These are phyloP conservation scores for Aphodius granarius DNA, from an alignment of 2,888 invertebrate genomes.

Conservation along the genomic window DNA sequence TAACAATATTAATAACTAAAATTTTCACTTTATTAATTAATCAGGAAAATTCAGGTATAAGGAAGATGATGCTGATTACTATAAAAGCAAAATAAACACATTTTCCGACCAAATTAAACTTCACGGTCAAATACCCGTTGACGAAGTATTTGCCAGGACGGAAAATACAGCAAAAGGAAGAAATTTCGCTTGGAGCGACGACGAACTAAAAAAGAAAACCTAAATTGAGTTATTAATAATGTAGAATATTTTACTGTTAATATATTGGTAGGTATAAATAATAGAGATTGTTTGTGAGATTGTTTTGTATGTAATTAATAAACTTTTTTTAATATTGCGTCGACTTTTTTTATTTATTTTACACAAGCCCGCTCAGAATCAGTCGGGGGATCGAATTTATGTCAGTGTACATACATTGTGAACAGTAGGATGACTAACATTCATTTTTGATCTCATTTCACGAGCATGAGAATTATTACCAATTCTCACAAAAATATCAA, in stretches of 20 bases:
- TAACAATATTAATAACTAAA: not conserved
- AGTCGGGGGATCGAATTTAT: too few relatives aligned
- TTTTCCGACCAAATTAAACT: slow-evolving; percentile 36
- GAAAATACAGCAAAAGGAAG: slow-evolving; percentile 39
- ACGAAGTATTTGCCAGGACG: slow-evolving; percentile 33
- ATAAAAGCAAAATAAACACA: slow-evolving; percentile 45
- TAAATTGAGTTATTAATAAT: not conserved
- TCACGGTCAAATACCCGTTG: slow-evolving; percentile 31
- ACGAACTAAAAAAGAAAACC: slow-evolving; percentile 42
- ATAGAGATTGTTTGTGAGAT: too few relatives aligned
- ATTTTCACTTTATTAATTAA: slow-evolving; percentile 3
- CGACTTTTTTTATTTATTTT: too few relatives aligned
- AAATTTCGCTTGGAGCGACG: slow-evolving; percentile 52
- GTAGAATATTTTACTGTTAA: not conserved
- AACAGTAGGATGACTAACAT: too few relatives aligned
- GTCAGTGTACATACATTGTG: too few relatives aligned
- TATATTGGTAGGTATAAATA: too few relatives aligned
- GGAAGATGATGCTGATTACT: slow-evolving; percentile 44
- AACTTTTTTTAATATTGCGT: too few relatives aligned
- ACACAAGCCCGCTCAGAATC: too few relatives aligned
- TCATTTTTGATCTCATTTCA: too few relatives aligned
- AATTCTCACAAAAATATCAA: too few relatives aligned
- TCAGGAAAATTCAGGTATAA: slow-evolving; percentile 36
- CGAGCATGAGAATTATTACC: too few relatives aligned
- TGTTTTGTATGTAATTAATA: too few relatives aligned